phyloP scores from a whole-genome alignment of 1,140 invertebrate genomes.

The Apis dorsata region DNA sequence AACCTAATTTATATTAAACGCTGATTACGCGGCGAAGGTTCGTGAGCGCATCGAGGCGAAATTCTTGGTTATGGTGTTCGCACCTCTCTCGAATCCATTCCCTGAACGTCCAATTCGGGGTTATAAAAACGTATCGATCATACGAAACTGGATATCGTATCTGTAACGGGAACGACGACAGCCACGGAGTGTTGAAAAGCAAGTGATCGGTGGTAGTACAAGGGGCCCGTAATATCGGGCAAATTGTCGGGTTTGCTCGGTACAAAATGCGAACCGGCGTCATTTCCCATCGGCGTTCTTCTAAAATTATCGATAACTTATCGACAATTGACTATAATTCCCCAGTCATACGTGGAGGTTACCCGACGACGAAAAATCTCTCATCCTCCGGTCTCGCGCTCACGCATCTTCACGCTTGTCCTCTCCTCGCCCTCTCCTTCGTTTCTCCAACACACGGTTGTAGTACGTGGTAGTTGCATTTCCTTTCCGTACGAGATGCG shows the following conservation, averaged over 20 bases:
- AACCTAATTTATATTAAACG: conserved; percentile 1
- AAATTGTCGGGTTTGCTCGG: conserved; percentile 71
- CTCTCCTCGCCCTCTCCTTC: not conserved
- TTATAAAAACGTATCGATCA: conserved; percentile 39
- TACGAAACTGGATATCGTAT: conserved; percentile 54
- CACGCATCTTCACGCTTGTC: not conserved
- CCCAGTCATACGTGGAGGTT: conserved; percentile 52
- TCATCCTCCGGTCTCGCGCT: not conserved
- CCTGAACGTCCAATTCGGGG: conserved; percentile 31
- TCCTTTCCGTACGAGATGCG: conserved; percentile 11
- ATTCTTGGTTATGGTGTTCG: not conserved
- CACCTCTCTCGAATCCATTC: not conserved
- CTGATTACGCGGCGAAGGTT: not conserved
- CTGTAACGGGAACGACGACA: conserved; percentile 47
- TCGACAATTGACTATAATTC: conserved; percentile 72
- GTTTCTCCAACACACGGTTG: conserved; percentile 28
- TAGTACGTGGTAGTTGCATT: conserved; percentile 3
- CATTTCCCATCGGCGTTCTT: conserved; percentile 68
- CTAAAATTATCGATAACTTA: conserved; percentile 75
- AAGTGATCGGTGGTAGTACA: not conserved
- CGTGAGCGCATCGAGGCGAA: not conserved
- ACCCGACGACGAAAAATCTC: conserved; percentile 52
- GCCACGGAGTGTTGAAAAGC: conserved; percentile 35
- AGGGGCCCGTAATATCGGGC: conserved; percentile 65
- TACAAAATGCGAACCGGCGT: conserved; percentile 57